These are phyloP conservation scores for Anneissia japonica DNA, from an alignment of 35 echinoderm and acorn worm genomes.

Conservation along the genomic window DNA sequence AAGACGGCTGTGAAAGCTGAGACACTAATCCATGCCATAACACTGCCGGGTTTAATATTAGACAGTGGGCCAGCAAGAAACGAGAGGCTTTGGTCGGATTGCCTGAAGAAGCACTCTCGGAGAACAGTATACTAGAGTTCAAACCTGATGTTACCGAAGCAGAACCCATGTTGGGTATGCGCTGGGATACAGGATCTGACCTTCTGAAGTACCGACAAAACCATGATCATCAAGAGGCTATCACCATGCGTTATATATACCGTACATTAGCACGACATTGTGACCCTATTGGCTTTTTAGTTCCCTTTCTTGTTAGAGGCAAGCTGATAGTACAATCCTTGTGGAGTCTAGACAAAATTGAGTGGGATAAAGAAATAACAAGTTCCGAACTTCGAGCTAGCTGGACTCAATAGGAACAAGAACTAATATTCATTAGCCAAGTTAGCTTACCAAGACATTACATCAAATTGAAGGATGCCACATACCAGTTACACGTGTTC, in stretches of 20 bases:
- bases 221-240: not conserved
- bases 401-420: not conserved
- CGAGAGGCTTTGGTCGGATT: not conserved
- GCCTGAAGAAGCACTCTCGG: not conserved
- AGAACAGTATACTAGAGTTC: not conserved
- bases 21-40: not conserved
- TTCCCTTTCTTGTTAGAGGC: not conserved
- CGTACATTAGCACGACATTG: not conserved
- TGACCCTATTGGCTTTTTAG: not conserved
- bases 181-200: not conserved
- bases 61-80: constrained; percentile 13
- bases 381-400: not conserved
- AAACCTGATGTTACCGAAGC: not conserved
- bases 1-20: not conserved
- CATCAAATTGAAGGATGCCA: too few species aligned
- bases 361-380: not conserved
- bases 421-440: not conserved
- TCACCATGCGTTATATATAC: not conserved
- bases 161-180: constrained; percentile 5
- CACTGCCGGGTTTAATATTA: not conserved
- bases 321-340: constrained; percentile 6
- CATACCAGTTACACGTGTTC: constrained; percentile 16
- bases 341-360: not conserved
- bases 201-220: not conserved
- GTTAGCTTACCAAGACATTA: too few species aligned